These are phyloP conservation scores for Xanthia togata DNA, from an alignment of 2,888 invertebrate species.

Conservation along the genomic window DNA sequence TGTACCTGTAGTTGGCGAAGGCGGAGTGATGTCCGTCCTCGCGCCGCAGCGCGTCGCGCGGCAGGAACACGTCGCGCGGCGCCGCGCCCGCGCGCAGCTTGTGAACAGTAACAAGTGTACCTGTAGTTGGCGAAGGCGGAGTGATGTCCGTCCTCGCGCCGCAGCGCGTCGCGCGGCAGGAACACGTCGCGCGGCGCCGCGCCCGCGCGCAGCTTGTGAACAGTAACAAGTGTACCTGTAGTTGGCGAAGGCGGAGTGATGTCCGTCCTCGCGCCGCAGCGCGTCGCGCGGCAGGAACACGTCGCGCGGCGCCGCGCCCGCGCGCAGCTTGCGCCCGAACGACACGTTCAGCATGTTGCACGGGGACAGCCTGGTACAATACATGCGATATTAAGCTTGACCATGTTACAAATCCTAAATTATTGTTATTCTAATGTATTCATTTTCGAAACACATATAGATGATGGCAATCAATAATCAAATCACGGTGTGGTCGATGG, in stretches of 20 bases:
- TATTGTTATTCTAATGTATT: background rate
- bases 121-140: slow-evolving; percentile 88
- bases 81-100: no score
- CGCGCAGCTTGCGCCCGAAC: slow-evolving; percentile 83
- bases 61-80: no score
- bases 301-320: slow-evolving; percentile 49
- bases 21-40: no score
- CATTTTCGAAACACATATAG: background rate
- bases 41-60: no score
- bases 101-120: slow-evolving; percentile 62
- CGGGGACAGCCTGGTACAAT: slow-evolving; percentile 81
- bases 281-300: slow-evolving; percentile 68
- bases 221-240: slow-evolving; percentile 76
- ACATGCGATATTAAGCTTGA: background rate
- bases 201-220: slow-evolving; percentile 66
- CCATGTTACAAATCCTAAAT: background rate
- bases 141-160: slow-evolving; percentile 80
- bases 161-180: slow-evolving; percentile 72
- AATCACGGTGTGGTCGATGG: no score
- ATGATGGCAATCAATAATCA: no score
- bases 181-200: slow-evolving; percentile 57
- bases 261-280: slow-evolving; percentile 80
- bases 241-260: slow-evolving; percentile 86
- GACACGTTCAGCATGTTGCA: slow-evolving; percentile 85
- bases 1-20: no score